These are phyloP conservation scores for Geodia barretti DNA, from an alignment of 37 sponge, comb jelly and placozoan species.

Conservation along the genomic window DNA sequence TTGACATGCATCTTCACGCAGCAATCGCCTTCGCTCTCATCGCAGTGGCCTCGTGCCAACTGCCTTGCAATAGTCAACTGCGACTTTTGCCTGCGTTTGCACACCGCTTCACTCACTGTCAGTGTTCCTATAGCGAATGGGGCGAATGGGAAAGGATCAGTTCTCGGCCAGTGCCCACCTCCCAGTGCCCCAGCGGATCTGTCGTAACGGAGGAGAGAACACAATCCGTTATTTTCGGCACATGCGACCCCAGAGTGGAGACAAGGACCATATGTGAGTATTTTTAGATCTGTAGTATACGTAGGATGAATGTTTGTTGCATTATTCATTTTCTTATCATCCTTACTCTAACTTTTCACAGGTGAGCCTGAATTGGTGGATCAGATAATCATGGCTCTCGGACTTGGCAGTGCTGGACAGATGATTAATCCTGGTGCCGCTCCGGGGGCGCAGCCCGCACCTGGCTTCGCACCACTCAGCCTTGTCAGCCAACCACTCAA, in stretches of 20 bases:
- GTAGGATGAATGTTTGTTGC: too few species aligned
- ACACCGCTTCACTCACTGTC: background rate
- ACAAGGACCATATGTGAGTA: background rate
- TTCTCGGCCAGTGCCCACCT: background rate
- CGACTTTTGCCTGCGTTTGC: background rate
- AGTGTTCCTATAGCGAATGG: background rate
- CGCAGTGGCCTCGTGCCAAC: background rate
- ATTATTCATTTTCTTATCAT: too few species aligned
- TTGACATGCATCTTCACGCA: background rate
- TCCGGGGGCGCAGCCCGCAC: too few species aligned
- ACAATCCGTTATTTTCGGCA: background rate
- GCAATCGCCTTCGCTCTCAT: background rate
- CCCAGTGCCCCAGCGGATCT: background rate
- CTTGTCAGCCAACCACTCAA: background rate
- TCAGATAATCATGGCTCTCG: background rate
- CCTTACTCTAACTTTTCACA: background rate
- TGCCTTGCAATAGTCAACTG: background rate
- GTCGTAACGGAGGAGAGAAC: background rate
- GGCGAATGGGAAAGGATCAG: background rate
- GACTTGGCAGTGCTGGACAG: background rate
- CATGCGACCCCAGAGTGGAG: background rate
- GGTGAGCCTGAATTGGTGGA: background rate
- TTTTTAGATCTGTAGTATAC: background rate
- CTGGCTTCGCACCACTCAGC: too few species aligned
- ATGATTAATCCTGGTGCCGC: too few species aligned